phyloP scores from a whole-genome alignment of 2,113 vertebrate genomes.

The Nicator chloris region DNA sequence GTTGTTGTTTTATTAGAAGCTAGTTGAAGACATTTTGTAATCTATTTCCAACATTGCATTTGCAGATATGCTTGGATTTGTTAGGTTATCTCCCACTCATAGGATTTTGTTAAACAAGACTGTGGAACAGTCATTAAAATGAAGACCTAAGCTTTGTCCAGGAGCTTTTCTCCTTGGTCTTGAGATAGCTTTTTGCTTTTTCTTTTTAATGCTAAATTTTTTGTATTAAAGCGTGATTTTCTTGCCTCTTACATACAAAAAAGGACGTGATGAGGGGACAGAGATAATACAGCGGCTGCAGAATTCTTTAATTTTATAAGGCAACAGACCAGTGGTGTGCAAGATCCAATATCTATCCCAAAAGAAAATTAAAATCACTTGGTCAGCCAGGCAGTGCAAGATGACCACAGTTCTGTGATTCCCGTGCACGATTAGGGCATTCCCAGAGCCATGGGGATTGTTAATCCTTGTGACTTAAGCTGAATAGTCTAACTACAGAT shows the following conservation, averaged over 20 bases:
- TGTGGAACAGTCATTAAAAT: not conserved
- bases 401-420: not conserved
- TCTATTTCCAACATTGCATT: not conserved
- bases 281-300: not conserved
- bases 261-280: not conserved
- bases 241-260: not conserved
- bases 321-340: not conserved
- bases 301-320: not conserved
- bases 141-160: not conserved
- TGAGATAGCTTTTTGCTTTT: not conserved
- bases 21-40: not conserved
- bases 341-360: not conserved
- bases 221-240: not conserved
- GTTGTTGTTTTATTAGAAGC: not conserved
- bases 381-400: not conserved
- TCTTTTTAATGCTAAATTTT: not conserved
- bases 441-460: not conserved
- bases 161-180: not conserved
- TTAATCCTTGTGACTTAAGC: conserved; percentile 27
- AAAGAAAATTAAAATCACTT: conserved; percentile 34
- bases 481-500: not conserved
- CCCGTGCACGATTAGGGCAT: not conserved
- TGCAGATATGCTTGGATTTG: not conserved
- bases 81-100: not conserved
- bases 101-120: not conserved